Percentiles rank a stretch among this genome's conserved stretches.
These are phyloP conservation scores for Leuctra nigra DNA, from an alignment of 2,888 invertebrate species.

Conservation along the genomic window DNA sequence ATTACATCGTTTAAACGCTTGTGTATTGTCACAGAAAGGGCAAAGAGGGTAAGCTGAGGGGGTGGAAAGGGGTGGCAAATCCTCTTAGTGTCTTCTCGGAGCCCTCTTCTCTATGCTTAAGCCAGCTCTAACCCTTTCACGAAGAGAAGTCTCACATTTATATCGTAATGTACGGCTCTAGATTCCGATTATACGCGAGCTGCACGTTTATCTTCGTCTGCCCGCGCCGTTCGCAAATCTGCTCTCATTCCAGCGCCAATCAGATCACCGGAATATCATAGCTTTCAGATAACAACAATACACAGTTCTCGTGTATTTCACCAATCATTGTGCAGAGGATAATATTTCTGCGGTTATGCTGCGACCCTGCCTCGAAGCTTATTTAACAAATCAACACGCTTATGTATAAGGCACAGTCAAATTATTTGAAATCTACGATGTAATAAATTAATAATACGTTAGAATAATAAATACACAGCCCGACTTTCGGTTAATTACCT, in stretches of 20 bases:
- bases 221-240: not conserved
- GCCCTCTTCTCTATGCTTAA: slow-evolving; percentile 18
- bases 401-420: too few relatives aligned
- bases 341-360: too few relatives aligned
- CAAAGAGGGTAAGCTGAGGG: slow-evolving; percentile 15
- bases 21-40: slow-evolving; percentile 28
- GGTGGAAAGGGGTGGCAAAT: slow-evolving; percentile 19
- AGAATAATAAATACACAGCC: too few relatives aligned
- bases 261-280: not conserved
- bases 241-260: not conserved
- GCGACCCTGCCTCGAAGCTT: too few relatives aligned
- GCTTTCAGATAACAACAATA: too few relatives aligned
- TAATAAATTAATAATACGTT: too few relatives aligned
- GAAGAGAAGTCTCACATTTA: slow-evolving; percentile 27
- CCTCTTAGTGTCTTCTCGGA: slow-evolving; percentile 27
- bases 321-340: too few relatives aligned
- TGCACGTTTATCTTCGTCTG: not conserved
- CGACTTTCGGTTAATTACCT: too few relatives aligned
- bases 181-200: not conserved
- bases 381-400: too few relatives aligned
- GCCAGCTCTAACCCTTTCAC: slow-evolving; percentile 25
- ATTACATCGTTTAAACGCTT: slow-evolving; percentile 31
- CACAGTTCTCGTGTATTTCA: too few relatives aligned
- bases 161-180: slow-evolving; percentile 26
- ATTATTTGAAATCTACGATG: too few relatives aligned